Evolutionary conservation across 2,888 invertebrate species (phyloP).

Genomic region (Auanema sp.): DNA sequence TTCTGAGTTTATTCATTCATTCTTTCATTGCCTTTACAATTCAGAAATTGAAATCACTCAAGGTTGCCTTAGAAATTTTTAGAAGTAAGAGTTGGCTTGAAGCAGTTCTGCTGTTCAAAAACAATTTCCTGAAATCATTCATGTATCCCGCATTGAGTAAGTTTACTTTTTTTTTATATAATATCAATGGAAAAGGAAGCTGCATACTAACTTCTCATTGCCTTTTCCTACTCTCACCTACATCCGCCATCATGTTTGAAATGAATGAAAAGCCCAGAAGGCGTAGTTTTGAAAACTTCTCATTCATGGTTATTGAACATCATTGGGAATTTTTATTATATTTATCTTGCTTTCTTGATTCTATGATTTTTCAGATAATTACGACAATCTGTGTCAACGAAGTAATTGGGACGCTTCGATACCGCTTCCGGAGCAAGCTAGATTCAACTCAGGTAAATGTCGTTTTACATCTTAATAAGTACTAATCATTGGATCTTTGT

Average conservation of each 20-base stretch:
- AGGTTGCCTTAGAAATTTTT: too few species aligned
- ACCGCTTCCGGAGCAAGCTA: slow-evolving; percentile 10
- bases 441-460: slow-evolving; percentile 18
- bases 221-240: neutral
- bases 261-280: neutral
- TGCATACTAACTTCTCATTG: neutral
- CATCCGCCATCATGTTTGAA: too few species aligned
- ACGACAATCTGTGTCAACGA: slow-evolving; percentile 20
- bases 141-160: slow-evolving; percentile 26
- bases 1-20: too few species aligned
- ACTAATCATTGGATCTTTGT: too few species aligned
- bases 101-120: too few species aligned
- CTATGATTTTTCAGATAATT: slow-evolving; percentile 19
- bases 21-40: too few species aligned
- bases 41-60: too few species aligned
- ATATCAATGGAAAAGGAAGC: neutral
- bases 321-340: too few species aligned
- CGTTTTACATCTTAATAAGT: too few species aligned
- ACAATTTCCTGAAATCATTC: slow-evolving; percentile 4
- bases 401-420: slow-evolving; percentile 15
- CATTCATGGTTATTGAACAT: too few species aligned
- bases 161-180: slow-evolving; percentile 7
- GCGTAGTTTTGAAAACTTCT: neutral
- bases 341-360: too few species aligned
- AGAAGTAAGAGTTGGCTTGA: too few species aligned